These are phyloP conservation scores for Coluber constrictor DNA, from an alignment of 2,797 vertebrate species.

Conservation along the genomic window DNA sequence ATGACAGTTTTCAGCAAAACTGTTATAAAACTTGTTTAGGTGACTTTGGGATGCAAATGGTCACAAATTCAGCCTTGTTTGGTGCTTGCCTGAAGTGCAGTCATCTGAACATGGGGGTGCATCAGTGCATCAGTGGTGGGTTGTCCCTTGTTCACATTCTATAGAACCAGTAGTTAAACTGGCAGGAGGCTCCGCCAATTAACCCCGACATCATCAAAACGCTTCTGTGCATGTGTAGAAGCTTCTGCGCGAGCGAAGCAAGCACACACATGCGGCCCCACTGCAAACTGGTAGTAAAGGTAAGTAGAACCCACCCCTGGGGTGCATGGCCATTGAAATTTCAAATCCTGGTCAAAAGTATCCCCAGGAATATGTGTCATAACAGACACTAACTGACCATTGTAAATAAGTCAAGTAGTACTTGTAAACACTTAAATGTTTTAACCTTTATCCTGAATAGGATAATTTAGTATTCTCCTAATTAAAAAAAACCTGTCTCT, in stretches of 20 bases:
- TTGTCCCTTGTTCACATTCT: too few species aligned
- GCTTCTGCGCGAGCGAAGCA: too few species aligned
- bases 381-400: background rate
- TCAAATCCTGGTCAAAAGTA: background rate
- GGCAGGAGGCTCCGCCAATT: too few species aligned
- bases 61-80: background rate
- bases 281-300: too few species aligned
- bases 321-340: background rate
- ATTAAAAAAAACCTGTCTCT: background rate
- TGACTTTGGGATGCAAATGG: background rate
- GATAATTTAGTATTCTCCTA: background rate
- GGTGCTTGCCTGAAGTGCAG: background rate
- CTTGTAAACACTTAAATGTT: background rate
- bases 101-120: background rate
- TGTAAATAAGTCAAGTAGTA: background rate
- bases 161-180: too few species aligned
- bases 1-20: background rate
- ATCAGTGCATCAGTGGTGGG: background rate
- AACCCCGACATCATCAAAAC: too few species aligned
- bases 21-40: background rate
- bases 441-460: background rate
- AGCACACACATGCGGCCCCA: too few species aligned
- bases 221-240: too few species aligned
- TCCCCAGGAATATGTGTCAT: background rate
- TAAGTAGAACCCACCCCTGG: too few species aligned